These are phyloP conservation scores for Aphrophora alni DNA, from an alignment of 2,888 invertebrate genomes.

Conservation along the genomic window DNA sequence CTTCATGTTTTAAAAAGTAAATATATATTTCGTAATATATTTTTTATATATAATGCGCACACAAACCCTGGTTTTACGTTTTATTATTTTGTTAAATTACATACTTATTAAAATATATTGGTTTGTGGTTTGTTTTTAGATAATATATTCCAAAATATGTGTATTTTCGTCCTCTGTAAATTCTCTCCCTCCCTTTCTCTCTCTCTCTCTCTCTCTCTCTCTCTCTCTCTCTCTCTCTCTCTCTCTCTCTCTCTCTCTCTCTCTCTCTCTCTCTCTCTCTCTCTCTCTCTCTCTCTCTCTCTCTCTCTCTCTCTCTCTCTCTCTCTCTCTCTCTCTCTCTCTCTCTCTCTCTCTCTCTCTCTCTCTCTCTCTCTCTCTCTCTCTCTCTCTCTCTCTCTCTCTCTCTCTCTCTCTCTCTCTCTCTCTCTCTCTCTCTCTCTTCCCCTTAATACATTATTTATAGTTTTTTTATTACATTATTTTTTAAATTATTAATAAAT, in stretches of 20 bases:
- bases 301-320: neutral
- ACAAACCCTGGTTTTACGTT: no score
- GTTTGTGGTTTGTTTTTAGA: no score
- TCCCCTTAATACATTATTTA: no score
- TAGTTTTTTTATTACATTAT: no score
- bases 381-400: neutral
- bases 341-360: neutral
- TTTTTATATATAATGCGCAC: no score
- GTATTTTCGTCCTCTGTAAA: neutral
- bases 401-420: neutral
- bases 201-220: conserved; percentile 12
- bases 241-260: neutral
- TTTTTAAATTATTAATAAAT: no score
- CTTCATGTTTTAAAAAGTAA: no score
- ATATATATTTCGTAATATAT: no score
- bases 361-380: conserved; percentile 9
- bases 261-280: neutral
- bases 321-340: conserved; percentile 9
- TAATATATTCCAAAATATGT: no score
- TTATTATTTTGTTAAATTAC: no score
- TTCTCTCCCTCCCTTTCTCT: conserved; percentile 14
- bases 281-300: neutral
- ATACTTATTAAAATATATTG: no score
- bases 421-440: neutral
- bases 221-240: conserved; percentile 2